A percentile compares a stretch with the other conserved stretches of the same genome.
Conservation (phyloP, 2,888 invertebrate species). For the Volucella inflata region DNA sequence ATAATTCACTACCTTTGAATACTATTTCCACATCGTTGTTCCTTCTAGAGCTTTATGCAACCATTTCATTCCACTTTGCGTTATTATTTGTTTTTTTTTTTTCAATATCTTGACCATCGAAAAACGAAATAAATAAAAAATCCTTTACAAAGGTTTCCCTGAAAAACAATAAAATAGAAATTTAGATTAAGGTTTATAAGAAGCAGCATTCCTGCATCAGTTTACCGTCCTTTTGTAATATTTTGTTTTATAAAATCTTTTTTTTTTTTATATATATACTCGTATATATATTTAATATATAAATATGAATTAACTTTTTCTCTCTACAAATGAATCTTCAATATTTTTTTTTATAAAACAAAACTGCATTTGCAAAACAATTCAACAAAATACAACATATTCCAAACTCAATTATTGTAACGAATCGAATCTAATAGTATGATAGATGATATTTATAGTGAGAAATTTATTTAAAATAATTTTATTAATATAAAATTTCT, state of each 20-base stretch:
- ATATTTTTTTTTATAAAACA: constrained; percentile 4
- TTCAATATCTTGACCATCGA: background rate
- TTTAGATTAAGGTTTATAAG: constrained; percentile 39
- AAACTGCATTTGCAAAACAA: constrained; percentile 34
- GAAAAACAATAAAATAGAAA: constrained; percentile 6
- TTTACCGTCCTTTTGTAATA: constrained; percentile 76
- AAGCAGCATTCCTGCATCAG: constrained; percentile 70
- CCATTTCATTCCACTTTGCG: background rate
- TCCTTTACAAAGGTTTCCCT: constrained; percentile 14
- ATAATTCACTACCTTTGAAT: no score
- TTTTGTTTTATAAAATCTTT: constrained; percentile 56
- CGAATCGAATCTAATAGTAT: constrained; percentile 58
- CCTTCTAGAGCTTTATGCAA: background rate
- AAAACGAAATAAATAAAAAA: background rate
- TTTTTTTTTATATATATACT: constrained; percentile 35
- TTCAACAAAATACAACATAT: constrained; percentile 24
- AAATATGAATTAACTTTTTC: background rate
- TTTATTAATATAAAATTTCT: constrained; percentile 51
- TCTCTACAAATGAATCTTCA: background rate
- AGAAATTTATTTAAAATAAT: constrained; percentile 69
- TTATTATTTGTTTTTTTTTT: background rate
- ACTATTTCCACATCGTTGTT: background rate
- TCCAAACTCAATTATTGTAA: constrained; percentile 40
- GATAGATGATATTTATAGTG: constrained; percentile 60
- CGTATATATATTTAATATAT: constrained; percentile 20